Evolutionary conservation across 2,113 vertebrate species (phyloP).

Genomic region (Daubentonia madagascariensis): DNA sequence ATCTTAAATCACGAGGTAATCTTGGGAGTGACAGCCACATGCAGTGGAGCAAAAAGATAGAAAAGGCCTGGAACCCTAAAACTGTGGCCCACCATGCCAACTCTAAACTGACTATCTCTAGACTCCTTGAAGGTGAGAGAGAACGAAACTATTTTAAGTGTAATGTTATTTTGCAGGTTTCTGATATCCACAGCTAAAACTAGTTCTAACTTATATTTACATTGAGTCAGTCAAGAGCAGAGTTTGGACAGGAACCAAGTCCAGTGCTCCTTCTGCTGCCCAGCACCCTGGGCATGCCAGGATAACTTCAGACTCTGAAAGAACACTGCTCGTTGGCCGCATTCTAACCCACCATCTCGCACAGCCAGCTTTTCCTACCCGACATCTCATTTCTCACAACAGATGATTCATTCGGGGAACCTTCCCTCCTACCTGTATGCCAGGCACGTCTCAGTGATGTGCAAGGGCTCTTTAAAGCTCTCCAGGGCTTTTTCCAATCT

Average conservation of each 20-base stretch:
- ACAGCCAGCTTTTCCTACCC: not conserved
- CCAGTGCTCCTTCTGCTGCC: not conserved
- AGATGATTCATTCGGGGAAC: not conserved
- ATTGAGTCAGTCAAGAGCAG: not conserved
- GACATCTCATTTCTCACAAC: not conserved
- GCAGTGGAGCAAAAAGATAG: not conserved
- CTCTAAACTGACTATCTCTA: not conserved
- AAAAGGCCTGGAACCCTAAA: not conserved
- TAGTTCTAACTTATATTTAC: not conserved
- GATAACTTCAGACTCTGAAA: not conserved
- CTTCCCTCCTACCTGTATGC: slow-evolving; percentile 86
- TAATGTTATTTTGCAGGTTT: not conserved
- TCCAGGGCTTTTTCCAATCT: slow-evolving; percentile 89
- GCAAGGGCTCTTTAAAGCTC: slow-evolving; percentile 84
- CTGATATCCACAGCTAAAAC: not conserved
- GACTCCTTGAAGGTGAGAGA: not conserved
- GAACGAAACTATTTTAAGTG: not conserved
- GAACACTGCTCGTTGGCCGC: not conserved
- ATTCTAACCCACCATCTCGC: not conserved
- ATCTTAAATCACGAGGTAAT: not conserved
- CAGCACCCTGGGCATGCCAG: not conserved
- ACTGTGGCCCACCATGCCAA: not conserved
- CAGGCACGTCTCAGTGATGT: slow-evolving; percentile 86
- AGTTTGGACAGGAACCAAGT: not conserved
- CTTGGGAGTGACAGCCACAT: not conserved